These are phyloP conservation scores for Zalophus californianus DNA, from an alignment of 2,797 vertebrate species.

Conservation along the genomic window DNA sequence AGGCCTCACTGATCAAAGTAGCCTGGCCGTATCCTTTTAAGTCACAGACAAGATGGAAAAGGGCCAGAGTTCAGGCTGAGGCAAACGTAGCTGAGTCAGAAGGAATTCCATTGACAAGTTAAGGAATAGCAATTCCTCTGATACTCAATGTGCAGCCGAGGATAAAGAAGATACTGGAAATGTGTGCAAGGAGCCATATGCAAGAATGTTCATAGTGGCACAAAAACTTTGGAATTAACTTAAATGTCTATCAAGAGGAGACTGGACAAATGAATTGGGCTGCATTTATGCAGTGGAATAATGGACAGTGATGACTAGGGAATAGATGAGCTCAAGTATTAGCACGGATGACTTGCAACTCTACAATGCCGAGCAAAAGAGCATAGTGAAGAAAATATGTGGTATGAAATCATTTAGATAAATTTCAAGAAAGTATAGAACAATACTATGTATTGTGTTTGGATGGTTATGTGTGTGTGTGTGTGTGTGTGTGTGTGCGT, in stretches of 20 bases:
- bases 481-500: too few species aligned
- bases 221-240: neutral
- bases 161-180: neutral
- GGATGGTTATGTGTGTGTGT: too few species aligned
- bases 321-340: neutral
- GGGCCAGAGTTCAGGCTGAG: slow-evolving; percentile 66
- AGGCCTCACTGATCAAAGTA: slow-evolving; percentile 78
- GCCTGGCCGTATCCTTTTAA: slow-evolving; percentile 59
- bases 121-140: neutral
- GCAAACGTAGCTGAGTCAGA: neutral
- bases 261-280: slow-evolving; percentile 1
- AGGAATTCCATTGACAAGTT: slow-evolving; percentile 14
- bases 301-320: neutral
- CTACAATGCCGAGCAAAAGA: neutral
- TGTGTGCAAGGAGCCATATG: neutral
- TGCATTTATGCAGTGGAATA: neutral
- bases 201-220: neutral
- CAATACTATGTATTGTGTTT: neutral
- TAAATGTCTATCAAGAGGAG: neutral
- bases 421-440: slow-evolving; percentile 35
- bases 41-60: slow-evolving; percentile 58
- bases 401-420: neutral
- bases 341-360: neutral
- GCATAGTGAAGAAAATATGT: neutral
- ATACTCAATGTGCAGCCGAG: neutral